Evolutionary conservation across 1,140 invertebrate species (phyloP).

Genomic region (Diuraphis noxia): DNA sequence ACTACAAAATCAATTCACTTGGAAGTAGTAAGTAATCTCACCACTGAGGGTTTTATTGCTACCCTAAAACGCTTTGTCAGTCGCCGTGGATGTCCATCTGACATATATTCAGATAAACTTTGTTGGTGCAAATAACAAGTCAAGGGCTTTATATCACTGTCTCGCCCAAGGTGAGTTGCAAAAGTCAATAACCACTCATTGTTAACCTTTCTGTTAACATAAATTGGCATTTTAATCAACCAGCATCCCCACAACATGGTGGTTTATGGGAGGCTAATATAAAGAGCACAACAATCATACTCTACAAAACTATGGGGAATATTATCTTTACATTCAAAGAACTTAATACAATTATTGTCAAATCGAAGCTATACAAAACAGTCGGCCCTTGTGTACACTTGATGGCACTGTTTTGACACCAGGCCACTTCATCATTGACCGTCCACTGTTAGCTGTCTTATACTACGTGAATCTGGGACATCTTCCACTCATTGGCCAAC

Average conservation of each 20-base stretch:
- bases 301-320: too few relatives aligned
- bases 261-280: slow-evolving; percentile 59
- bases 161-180: neutral
- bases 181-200: neutral
- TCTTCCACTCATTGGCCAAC: neutral
- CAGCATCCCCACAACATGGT: slow-evolving; percentile 9
- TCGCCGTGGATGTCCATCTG: slow-evolving; percentile 52
- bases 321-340: slow-evolving; percentile 41
- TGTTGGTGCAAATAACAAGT: slow-evolving; percentile 50
- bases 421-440: too few relatives aligned
- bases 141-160: neutral
- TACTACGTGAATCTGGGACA: neutral
- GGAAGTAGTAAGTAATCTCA: slow-evolving; percentile 57
- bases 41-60: slow-evolving; percentile 57
- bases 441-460: slow-evolving; percentile 29
- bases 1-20: slow-evolving; percentile 58
- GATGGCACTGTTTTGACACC: slow-evolving; percentile 56
- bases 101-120: slow-evolving; percentile 55
- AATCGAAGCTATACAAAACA: slow-evolving; percentile 59
- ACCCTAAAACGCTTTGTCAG: slow-evolving; percentile 60
- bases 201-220: neutral
- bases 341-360: too few relatives aligned
- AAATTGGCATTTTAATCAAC: slow-evolving; percentile 22
- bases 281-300: slow-evolving; percentile 51
- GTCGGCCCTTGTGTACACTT: slow-evolving; percentile 58